Evolutionary conservation across 2,888 invertebrate genomes (phyloP), one percentile per base, ranked within the genome.

Genomic region (Cepaea hortensis): DNA sequence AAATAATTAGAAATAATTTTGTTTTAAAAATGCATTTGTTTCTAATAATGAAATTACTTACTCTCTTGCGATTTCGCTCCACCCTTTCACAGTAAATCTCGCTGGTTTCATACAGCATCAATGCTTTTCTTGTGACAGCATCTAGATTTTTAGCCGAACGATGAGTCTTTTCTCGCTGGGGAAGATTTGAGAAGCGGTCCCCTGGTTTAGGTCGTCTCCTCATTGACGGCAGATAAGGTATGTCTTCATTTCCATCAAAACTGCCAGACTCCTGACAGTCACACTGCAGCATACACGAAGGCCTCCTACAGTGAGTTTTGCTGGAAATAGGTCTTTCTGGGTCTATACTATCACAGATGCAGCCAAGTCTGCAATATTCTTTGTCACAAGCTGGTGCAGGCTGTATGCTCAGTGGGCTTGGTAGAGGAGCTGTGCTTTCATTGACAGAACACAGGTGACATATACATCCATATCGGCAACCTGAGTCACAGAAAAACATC

Each of bases 401-500:
- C 3, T 86, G 70, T 20, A 75, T 87, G 68, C 81, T 18, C 11
- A 80, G n/a, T 50, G 84, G 81, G 55, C 87, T 87, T 65, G 72
- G 61, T 3, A 75, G 35, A 18, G 79, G 87, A 18, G 65, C 75
- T 50, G 18, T 79, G 23, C 11, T 91, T 6, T 90, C 89, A 23
- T 88, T 90, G 62, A 90, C 91, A 11, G 90, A 90, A 88, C 92
- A 93, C 77, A 93, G 90, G 84, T 93, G 92, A 88, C 93, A 93
- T 61, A 93, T 92, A 88, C 93, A 93, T 50, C 93, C 93, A 90
- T 93, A 93, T 13, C 93, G 90, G 88, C 93, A 93, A 46, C 93
- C 93, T 93, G 89, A 0, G n/a, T 62, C 3, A 23, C 4, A 86
- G 50, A 83, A 11, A 70, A 70, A 23, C 20, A 23, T 13, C 70